Evolutionary conservation across 2,888 invertebrate genomes (phyloP).

Genomic region (Osedax fenrisi): DNA sequence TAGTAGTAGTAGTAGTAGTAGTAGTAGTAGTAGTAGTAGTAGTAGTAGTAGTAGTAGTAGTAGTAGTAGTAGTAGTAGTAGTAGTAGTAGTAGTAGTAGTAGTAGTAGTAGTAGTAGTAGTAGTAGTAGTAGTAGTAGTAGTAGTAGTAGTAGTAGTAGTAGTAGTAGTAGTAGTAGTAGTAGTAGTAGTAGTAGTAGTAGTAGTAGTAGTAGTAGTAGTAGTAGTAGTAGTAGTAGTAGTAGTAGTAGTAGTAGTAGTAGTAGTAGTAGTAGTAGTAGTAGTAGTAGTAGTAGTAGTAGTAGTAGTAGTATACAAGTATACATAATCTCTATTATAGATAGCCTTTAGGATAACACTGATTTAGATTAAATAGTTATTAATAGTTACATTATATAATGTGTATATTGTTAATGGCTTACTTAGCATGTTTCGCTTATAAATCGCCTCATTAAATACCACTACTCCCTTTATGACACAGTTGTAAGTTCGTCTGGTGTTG

Average conservation of each 20-base stretch:
- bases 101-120: constrained; percentile 11
- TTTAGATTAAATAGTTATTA: too few species aligned
- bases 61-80: constrained; percentile 16
- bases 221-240: constrained; percentile 9
- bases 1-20: constrained; percentile 14
- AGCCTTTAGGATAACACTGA: too few species aligned
- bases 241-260: constrained; percentile 13
- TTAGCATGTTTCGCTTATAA: too few species aligned
- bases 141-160: constrained; percentile 14
- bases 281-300: constrained; percentile 12
- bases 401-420: too few species aligned
- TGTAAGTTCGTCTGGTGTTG: constrained; percentile 86
- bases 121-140: constrained; percentile 12
- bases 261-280: constrained; percentile 12
- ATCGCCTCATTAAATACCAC: too few species aligned
- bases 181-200: constrained; percentile 12
- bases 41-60: constrained; percentile 12
- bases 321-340: too few species aligned
- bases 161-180: constrained; percentile 12
- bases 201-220: constrained; percentile 4
- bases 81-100: constrained; percentile 8
- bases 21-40: constrained; percentile 14
- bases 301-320: constrained; percentile 13
- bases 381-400: too few species aligned
- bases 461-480: too few species aligned